Base-by-base conservation (phyloP, 2,888 invertebrate genomes). In the Lepidonotus clava region DNA sequence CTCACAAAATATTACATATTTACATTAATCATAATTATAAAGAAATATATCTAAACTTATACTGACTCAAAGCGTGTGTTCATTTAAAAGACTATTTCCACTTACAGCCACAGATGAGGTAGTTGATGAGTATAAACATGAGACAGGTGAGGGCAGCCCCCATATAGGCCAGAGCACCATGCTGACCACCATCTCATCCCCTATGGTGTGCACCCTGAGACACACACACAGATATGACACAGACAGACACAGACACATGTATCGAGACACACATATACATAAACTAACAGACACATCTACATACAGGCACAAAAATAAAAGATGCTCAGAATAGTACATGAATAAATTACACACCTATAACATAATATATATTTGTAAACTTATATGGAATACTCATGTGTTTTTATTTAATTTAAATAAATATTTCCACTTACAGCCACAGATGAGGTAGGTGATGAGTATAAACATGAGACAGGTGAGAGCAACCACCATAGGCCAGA, bases 381-480 rank as follows among this genome's bases (percentile, higher is more conserved):
- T n/a, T n/a, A n/a, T n/a, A n/a, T n/a, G n/a, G n/a, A n/a, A n/a
- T n/a, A n/a, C n/a, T n/a, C n/a, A n/a, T n/a, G n/a, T n/a, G n/a
- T n/a, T n/a, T n/a, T n/a, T n/a, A n/a, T n/a, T n/a, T n/a, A n/a
- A n/a, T n/a, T n/a, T n/a, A n/a, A n/a, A 11, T 51, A 51, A 51
- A 14, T 51, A 51, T 51, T 51, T 21, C 8, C 8, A 80, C 80
- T 80, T 46, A 80, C 80, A 80, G 24, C 80, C 80, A 18, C 80
- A 80, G 14, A 80, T 80, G 5, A 80, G 51, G 51, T 80, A 80
- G 46, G 80, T 80, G 46, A 28, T 41, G 46, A 80, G 80, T 11
- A 80, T 21, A 46, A 80, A 80, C 80, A 80, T 80, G 28, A 80
- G 51, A 34, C 80, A 80, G 41, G 80, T 80, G n/a, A 80, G 80